Conservation (phyloP, 2,888 invertebrate species). For the Altica lythri region DNA sequence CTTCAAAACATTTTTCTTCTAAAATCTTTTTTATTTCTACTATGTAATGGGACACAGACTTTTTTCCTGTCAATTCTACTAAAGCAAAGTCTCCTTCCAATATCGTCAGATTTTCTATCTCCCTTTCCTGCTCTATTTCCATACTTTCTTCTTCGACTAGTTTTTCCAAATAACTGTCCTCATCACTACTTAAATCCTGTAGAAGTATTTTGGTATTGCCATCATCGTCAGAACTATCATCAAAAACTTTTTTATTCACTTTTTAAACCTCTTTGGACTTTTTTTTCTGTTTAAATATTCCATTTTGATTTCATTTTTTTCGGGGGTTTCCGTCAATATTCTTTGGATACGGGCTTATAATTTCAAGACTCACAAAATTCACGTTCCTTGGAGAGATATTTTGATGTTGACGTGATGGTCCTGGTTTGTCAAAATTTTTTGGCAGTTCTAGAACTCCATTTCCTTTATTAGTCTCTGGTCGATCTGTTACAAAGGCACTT, state of each 20-base stretch:
- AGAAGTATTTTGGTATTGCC: slow-evolving; percentile 18
- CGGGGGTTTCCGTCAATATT: not conserved
- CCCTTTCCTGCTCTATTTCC: slow-evolving; percentile 23
- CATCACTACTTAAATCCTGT: too few relatives aligned
- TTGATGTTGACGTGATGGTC: slow-evolving; percentile 3
- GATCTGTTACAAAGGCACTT: slow-evolving; percentile 18
- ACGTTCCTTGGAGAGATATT: not conserved
- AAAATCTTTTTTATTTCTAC: slow-evolving; percentile 16
- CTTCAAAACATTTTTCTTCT: slow-evolving; percentile 13
- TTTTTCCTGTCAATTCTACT: slow-evolving; percentile 31
- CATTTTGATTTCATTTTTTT: not conserved
- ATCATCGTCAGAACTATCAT: slow-evolving; percentile 26
- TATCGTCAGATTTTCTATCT: slow-evolving; percentile 24
- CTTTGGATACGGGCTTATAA: not conserved
- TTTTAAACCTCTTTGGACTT: too few relatives aligned
- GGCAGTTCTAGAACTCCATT: not conserved
- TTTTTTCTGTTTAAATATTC: not conserved
- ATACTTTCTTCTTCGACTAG: slow-evolving; percentile 21
- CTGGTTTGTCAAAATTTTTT: not conserved
- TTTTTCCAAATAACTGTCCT: slow-evolving; percentile 20
- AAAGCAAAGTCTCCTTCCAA: slow-evolving; percentile 31
- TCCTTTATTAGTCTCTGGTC: not conserved
- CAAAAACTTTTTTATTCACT: too few relatives aligned
- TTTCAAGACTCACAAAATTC: slow-evolving; percentile 2
- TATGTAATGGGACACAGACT: slow-evolving; percentile 27